Evolutionary conservation across 2,888 invertebrate genomes (phyloP), one percentile per base, ranked within the genome.

Genomic region (Arrhopalites spinosus): DNA sequence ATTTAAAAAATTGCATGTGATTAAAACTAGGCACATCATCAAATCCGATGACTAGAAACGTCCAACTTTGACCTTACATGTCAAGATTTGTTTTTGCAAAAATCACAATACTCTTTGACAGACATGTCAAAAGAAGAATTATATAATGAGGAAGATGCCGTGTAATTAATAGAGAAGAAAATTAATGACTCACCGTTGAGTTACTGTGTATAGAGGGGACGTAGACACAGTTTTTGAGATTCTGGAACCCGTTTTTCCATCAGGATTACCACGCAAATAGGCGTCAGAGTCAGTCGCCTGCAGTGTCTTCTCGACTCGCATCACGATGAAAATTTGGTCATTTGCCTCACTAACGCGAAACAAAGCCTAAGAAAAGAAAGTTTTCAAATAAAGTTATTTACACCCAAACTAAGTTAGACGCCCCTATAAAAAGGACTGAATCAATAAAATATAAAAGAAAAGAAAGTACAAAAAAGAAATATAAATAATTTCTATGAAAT

Each of bases 281-380:
- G 77, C 76, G 25, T 83, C 83, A 63, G 68, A 71, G 56, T 83
- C 83, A 43, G 79, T 75, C 11, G 81, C 95, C 87, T 97, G 96
- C 3, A 98, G 88, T 78, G 97, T 92, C 86, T 97, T 97, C 84
- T 98, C 97, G 78, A 98, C 93, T 84, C 92, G 90, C 63, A 96
- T 91, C n/a, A 97, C 95, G 81, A 97, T 85, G 86, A 93, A 97
- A 83, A 98, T 90, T 84, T 97, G 96, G 8, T 94, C 90, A 86
- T 95, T 94, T 0, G 95, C 93, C 85, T 93, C 92, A 81, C 91
- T 93, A 76, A 97, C 90, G 83, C 93, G 95, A 84, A 97, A 89
- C 78, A 96, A 88, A n/a, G 92, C 95, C 90, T 96, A 89, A 53
- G 15, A 61, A 73, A 56, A 56, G 20, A 56, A 53, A 72, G 25